These are phyloP conservation scores for Agrenia bidenticulata DNA, from an alignment of 2,888 invertebrate species.

Conservation along the genomic window DNA sequence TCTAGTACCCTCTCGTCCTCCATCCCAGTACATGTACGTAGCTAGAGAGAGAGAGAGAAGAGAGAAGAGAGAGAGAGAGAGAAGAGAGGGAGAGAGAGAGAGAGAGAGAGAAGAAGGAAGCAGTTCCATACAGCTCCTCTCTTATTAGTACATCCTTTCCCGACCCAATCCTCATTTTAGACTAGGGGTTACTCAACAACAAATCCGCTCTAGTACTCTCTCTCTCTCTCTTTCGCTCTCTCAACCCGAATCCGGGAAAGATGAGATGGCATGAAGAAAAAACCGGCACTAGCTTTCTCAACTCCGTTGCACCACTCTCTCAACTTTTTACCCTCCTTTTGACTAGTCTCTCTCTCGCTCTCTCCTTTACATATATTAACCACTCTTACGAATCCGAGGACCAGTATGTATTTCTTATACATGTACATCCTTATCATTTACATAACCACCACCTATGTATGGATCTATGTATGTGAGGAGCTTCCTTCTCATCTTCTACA, in stretches of 20 bases:
- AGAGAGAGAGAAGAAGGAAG: background rate
- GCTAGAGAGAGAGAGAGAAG: background rate
- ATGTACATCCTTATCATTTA: too few species aligned
- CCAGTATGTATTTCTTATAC: too few species aligned
- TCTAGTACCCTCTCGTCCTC: conserved; percentile 5
- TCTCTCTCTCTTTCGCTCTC: background rate
- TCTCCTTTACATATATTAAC: background rate
- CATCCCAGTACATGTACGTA: background rate
- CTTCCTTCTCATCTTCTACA: too few species aligned
- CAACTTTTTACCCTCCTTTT: too few species aligned
- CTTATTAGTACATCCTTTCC: conserved; percentile 4
- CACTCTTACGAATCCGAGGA: too few species aligned
- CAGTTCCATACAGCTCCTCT: background rate
- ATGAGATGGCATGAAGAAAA: conserved; percentile 38
- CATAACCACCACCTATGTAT: too few species aligned
- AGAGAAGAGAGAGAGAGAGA: background rate
- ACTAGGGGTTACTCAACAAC: conserved; percentile 32
- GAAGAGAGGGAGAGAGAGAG: background rate
- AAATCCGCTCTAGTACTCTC: background rate
- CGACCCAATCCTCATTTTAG: conserved; percentile 31
- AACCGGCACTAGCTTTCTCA: conserved; percentile 39
- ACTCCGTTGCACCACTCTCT: too few species aligned
- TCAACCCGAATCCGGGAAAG: conserved; percentile 45
- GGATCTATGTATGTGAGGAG: too few species aligned
- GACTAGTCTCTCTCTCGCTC: conserved; percentile 20